phyloP scores from a whole-genome alignment of 2,113 vertebrate species.

The Callionymus lyra region DNA sequence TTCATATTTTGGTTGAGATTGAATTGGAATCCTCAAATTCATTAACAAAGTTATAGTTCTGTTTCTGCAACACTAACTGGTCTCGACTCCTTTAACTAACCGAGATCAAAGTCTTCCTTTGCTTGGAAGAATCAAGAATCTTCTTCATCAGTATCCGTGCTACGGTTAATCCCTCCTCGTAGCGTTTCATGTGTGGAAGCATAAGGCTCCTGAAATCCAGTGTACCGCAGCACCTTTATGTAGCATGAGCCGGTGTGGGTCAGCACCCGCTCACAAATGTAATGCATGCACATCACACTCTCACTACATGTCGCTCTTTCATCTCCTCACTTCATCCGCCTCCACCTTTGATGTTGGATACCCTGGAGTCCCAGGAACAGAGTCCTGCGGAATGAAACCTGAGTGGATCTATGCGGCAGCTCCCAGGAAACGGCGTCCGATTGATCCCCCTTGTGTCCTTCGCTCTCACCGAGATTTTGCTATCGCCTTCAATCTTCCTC shows the following conservation, averaged over 20 bases:
- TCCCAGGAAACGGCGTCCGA: slow-evolving; percentile 23
- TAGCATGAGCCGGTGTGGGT: slow-evolving; percentile 2
- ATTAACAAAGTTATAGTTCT: too few relatives aligned
- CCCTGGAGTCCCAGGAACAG: slow-evolving; percentile 40
- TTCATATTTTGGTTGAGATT: too few relatives aligned
- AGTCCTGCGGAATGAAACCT: slow-evolving; percentile 36
- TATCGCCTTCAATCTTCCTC: slow-evolving; percentile 9
- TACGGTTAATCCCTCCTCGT: slow-evolving; percentile 9
- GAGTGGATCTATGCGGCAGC: slow-evolving; percentile 27
- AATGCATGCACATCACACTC: slow-evolving; percentile 42
- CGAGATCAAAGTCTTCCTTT: too few relatives aligned
- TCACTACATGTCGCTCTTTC: slow-evolving; percentile 40
- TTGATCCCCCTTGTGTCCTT: slow-evolving; percentile 27
- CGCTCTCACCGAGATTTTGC: slow-evolving; percentile 6
- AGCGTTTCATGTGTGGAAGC: slow-evolving; percentile 28
- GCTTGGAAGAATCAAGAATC: slow-evolving; percentile 1
- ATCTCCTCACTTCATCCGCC: slow-evolving; percentile 47
- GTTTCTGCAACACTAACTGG: too few relatives aligned
- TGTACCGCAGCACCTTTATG: not conserved
- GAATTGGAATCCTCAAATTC: too few relatives aligned
- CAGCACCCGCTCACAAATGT: slow-evolving; percentile 15
- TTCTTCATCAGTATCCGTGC: slow-evolving; percentile 9
- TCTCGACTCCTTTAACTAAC: too few relatives aligned
- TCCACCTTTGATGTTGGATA: slow-evolving; percentile 49
- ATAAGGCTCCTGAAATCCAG: slow-evolving; percentile 16